Conservation (phyloP, 2,113 vertebrate species). For the Actenoides hombroni region DNA sequence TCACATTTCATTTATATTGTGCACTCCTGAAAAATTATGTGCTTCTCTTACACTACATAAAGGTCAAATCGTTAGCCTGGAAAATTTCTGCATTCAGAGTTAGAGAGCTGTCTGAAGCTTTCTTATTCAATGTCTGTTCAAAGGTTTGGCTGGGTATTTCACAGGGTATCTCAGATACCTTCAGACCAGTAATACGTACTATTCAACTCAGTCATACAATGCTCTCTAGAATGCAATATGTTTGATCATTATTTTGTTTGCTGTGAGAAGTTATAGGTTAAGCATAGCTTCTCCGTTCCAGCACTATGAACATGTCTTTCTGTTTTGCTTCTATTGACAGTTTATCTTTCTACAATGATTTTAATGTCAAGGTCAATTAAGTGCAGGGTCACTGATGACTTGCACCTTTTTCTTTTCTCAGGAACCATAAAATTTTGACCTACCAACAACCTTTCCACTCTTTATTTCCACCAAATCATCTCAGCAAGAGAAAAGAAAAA, state of each 20-base stretch:
- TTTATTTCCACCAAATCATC: not conserved
- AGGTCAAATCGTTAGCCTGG: slow-evolving; percentile 46
- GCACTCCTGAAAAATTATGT: slow-evolving; percentile 32
- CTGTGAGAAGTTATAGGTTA: not conserved
- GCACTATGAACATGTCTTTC: not conserved
- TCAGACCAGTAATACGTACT: not conserved
- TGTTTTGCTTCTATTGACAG: not conserved
- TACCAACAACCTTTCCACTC: not conserved
- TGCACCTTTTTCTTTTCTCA: not conserved
- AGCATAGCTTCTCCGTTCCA: not conserved
- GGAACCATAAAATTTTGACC: not conserved
- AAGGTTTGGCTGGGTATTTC: not conserved
- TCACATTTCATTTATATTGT: slow-evolving; percentile 10
- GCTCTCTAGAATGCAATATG: not conserved
- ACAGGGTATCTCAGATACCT: not conserved
- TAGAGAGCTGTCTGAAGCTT: not conserved
- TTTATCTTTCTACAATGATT: not conserved
- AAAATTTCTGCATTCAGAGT: slow-evolving; percentile 8
- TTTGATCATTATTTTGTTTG: not conserved
- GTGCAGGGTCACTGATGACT: not conserved
- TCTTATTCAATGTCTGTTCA: not conserved
- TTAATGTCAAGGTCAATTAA: not conserved
- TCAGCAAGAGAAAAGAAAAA: not conserved
- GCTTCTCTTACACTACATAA: not conserved
- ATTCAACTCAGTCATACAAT: not conserved